Evolutionary conservation across 2,888 invertebrate species (phyloP), one percentile per base, ranked within the genome.

Genomic region (Ornithoptera alexandrae): DNA sequence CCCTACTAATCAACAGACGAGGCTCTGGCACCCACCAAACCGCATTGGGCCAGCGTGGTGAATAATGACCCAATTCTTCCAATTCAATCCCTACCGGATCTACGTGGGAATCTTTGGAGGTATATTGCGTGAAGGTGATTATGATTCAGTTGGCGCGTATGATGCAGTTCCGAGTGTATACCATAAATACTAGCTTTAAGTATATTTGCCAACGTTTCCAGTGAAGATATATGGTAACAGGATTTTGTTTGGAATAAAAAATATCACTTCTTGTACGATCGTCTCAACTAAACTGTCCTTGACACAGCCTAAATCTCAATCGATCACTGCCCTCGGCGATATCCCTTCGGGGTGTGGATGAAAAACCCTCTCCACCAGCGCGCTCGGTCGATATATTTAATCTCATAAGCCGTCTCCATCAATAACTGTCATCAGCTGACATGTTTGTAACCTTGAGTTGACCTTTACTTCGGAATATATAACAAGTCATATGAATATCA

Each of bases 301-400:
- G 70, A 64, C 67, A 56, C 53, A 59, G 53, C 56, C 60, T 63
- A 67, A 63, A 58, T 67, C 57, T 53, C 46, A 70, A 70, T 70
- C 70, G 59, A 70, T 70, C 70, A 70, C 63, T 59, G 12, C 63
- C 18, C 62, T 63, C 62, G 58, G 56, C 62, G 66, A 66, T 63
- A 59, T 62, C 53, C 30, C 67, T 53, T n/a, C 20, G 65, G 62
- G 53, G 63, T 36, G 30, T 60, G 70, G 70, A 67, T 62, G 67
- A 70, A 70, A 70, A 67, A 67, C 63, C 42, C 70, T 64, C 60
- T 56, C 59, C 67, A 64, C 56, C 56, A 53, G 42, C 67, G 30
- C 30, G 46, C 50, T 56, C 56, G 60, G 53, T 67, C 59, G 70
- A 67, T 64, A 70, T 67, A 70, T 70, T 64, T 67, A 67, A 67